A percentile compares a stretch with the other conserved stretches of the same genome.
Conservation (phyloP, 2,797 vertebrate genomes). For the Rhyacichthys aspro region DNA sequence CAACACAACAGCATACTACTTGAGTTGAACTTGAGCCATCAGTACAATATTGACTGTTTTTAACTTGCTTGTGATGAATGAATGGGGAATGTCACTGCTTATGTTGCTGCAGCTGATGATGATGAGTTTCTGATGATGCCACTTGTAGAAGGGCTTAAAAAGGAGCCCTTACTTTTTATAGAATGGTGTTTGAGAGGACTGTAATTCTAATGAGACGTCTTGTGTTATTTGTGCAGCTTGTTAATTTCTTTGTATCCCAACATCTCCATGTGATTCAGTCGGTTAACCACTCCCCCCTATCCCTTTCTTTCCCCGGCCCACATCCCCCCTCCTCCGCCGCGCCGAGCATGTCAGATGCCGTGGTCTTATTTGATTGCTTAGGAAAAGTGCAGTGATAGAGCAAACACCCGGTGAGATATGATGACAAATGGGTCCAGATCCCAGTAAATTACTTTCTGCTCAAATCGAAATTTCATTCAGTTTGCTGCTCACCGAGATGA, state of each 20-base stretch:
- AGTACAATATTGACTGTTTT: too few species aligned
- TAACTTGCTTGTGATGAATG: too few species aligned
- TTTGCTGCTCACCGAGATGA: conserved; percentile 99
- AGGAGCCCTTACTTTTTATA: background rate
- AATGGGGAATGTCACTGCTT: too few species aligned
- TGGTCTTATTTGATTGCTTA: conserved; percentile 99
- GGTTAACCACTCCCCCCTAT: conserved; percentile 57
- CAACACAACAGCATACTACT: too few species aligned
- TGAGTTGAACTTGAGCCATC: too few species aligned
- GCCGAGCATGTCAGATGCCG: conserved; percentile 96
- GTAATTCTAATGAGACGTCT: background rate
- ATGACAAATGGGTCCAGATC: conserved; percentile 99
- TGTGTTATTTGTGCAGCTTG: conserved; percentile 9
- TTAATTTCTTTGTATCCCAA: conserved; percentile 44
- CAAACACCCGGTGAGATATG: conserved; percentile 99
- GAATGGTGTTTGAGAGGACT: too few species aligned
- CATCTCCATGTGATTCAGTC: conserved; percentile 63
- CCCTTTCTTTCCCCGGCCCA: conserved; percentile 65
- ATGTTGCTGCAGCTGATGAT: too few species aligned
- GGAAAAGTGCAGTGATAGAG: conserved; percentile 99
- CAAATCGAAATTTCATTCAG: conserved; percentile 99
- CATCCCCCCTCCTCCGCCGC: conserved; percentile 60
- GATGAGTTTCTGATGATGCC: too few species aligned
- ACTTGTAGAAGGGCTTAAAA: background rate
- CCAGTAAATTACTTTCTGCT: conserved; percentile 99